Conservation (phyloP, 2,888 invertebrate genomes). For the Tineola bisselliella region DNA sequence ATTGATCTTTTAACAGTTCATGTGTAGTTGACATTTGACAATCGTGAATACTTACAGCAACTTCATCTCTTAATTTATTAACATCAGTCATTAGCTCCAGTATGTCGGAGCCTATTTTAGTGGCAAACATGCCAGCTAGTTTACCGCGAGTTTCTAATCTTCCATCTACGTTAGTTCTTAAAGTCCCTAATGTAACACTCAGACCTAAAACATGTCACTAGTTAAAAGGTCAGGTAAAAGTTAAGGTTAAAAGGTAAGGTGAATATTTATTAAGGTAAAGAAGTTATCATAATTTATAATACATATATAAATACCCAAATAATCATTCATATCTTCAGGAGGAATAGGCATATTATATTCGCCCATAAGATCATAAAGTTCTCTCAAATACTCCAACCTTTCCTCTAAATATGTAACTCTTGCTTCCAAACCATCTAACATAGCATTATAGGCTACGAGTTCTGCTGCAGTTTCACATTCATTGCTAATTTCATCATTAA, state of each 20-base stretch:
- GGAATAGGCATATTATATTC: constrained; percentile 79
- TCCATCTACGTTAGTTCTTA: constrained; percentile 77
- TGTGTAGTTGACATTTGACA: no score
- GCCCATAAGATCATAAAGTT: constrained; percentile 85
- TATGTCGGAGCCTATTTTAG: constrained; percentile 81
- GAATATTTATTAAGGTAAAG: background rate
- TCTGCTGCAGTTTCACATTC: constrained; percentile 78
- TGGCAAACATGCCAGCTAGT: constrained; percentile 76
- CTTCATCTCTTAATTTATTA: constrained; percentile 76
- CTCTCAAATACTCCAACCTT: constrained; percentile 81
- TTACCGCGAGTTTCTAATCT: constrained; percentile 74
- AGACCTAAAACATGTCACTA: no score
- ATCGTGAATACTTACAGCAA: constrained; percentile 65
- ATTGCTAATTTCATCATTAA: constrained; percentile 70
- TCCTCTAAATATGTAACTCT: constrained; percentile 77
- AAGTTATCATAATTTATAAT: background rate
- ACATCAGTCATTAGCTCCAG: constrained; percentile 76
- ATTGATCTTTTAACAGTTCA: no score
- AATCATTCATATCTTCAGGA: constrained; percentile 75
- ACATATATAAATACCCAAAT: constrained; percentile 40
- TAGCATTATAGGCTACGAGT: constrained; percentile 75
- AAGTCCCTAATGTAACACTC: constrained; percentile 68
- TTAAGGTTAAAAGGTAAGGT: no score
- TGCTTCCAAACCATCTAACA: constrained; percentile 73
- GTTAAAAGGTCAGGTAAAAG: no score